These are phyloP conservation scores for Trematomus loennbergii DNA, from an alignment of 2,113 vertebrate genomes.

Conservation along the genomic window DNA sequence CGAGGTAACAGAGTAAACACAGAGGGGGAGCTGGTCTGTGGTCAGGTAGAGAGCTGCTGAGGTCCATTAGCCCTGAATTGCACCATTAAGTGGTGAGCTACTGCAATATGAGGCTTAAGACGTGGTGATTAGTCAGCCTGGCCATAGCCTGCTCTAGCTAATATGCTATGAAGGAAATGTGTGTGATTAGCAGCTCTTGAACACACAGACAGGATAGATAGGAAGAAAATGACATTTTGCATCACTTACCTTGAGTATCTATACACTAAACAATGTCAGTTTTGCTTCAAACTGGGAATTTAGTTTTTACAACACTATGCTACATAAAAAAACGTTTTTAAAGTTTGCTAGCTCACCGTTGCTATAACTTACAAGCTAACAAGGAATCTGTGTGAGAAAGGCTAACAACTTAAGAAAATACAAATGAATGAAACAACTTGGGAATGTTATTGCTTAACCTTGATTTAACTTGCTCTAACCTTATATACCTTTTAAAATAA, in stretches of 20 bases:
- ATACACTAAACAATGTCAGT: background rate
- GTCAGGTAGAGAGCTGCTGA: conserved; percentile 61
- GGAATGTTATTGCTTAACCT: background rate
- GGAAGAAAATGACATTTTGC: accelerated
- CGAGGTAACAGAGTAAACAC: conserved; percentile 43
- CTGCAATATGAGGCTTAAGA: conserved; percentile 38
- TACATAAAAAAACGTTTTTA: background rate
- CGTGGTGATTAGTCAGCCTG: conserved; percentile 38
- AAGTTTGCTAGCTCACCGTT: background rate
- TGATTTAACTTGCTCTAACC: background rate
- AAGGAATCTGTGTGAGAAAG: background rate
- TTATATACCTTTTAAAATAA: background rate
- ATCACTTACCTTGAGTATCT: conserved; percentile 19
- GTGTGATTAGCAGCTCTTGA: conserved; percentile 15
- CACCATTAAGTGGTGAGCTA: conserved; percentile 5
- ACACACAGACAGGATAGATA: background rate
- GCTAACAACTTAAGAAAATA: background rate
- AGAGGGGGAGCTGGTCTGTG: conserved; percentile 16
- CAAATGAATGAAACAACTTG: background rate
- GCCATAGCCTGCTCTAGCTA: conserved; percentile 13
- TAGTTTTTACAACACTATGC: background rate
- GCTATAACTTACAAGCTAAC: conserved; percentile 1
- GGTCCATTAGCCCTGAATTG: conserved; percentile 16
- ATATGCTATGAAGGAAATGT: conserved; percentile 35
- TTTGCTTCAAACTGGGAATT: background rate